A percentile compares a stretch with the other conserved stretches of the same genome.
These are phyloP conservation scores for Adineta ricciae DNA, from an alignment of 2,888 invertebrate species.

Conservation along the genomic window DNA sequence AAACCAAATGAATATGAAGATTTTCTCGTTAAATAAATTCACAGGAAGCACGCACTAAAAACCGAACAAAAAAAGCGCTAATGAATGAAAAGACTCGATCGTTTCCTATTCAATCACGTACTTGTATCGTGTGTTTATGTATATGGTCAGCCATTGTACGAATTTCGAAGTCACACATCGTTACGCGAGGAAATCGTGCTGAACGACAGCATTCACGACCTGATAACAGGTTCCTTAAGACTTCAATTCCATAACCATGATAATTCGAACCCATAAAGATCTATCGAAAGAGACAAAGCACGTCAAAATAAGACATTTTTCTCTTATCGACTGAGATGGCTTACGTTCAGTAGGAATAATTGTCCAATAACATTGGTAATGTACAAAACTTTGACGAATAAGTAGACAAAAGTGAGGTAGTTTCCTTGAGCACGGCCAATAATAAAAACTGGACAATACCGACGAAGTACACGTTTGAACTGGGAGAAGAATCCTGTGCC, in stretches of 20 bases:
- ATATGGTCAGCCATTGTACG: constrained; percentile 34
- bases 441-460: constrained; percentile 24
- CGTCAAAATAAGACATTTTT: no score
- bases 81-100: background rate
- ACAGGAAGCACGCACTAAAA: constrained; percentile 36
- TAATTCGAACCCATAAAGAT: constrained; percentile 32
- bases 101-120: background rate
- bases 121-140: constrained; percentile 35
- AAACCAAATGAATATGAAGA: constrained; percentile 34
- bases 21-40: constrained; percentile 34
- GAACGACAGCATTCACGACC: constrained; percentile 23
- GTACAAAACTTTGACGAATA: constrained; percentile 31
- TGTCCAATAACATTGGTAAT: constrained; percentile 32
- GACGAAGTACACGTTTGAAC: constrained; percentile 23
- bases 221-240: constrained; percentile 26
- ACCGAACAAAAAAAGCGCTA: background rate
- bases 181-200: constrained; percentile 33
- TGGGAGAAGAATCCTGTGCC: constrained; percentile 29
- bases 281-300: background rate
- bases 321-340: background rate
- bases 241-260: constrained; percentile 31
- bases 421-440: constrained; percentile 32
- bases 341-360: constrained; percentile 31
- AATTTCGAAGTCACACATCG: constrained; percentile 36
- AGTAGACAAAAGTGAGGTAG: constrained; percentile 30